These are phyloP conservation scores for Muscicapa adusta DNA, from an alignment of 2,113 vertebrate genomes.

Conservation along the genomic window DNA sequence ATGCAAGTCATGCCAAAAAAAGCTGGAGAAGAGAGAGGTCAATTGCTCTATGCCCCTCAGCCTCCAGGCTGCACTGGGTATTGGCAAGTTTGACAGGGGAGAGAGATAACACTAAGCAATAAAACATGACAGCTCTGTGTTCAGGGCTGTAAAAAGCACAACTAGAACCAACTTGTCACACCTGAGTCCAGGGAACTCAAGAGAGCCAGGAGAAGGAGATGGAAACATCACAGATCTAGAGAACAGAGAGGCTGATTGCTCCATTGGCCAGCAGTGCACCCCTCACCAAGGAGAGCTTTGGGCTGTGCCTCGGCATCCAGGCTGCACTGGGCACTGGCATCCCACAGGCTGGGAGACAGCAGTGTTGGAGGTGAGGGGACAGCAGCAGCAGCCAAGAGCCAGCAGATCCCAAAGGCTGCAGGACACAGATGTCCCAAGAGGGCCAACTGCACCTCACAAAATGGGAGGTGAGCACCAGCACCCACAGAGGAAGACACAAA, in stretches of 20 bases:
- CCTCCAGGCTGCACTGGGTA: not conserved
- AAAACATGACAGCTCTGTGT: not conserved
- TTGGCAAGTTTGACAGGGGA: not conserved
- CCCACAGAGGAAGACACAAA: not conserved
- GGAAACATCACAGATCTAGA: not conserved
- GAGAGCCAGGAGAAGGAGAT: not conserved
- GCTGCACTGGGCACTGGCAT: not conserved
- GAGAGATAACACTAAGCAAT: not conserved
- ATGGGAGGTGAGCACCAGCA: not conserved
- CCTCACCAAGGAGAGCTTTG: not conserved
- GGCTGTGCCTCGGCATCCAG: not conserved
- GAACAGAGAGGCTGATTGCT: accelerated
- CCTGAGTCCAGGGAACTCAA: not conserved
- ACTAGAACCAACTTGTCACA: not conserved
- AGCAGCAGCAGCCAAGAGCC: not conserved
- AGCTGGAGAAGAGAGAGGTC: not conserved
- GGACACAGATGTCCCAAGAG: not conserved
- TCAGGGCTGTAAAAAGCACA: not conserved
- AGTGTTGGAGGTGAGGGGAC: not conserved
- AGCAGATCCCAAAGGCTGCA: not conserved
- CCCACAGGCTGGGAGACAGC: not conserved
- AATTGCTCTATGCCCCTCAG: not conserved
- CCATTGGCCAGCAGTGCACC: not conserved
- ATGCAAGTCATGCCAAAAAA: not conserved
- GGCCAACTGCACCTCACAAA: not conserved